A percentile compares a stretch with the other conserved stretches of the same genome.
Evolutionary conservation across 2,797 vertebrate species (phyloP).

Genomic region (Coregonus sp.): DNA sequence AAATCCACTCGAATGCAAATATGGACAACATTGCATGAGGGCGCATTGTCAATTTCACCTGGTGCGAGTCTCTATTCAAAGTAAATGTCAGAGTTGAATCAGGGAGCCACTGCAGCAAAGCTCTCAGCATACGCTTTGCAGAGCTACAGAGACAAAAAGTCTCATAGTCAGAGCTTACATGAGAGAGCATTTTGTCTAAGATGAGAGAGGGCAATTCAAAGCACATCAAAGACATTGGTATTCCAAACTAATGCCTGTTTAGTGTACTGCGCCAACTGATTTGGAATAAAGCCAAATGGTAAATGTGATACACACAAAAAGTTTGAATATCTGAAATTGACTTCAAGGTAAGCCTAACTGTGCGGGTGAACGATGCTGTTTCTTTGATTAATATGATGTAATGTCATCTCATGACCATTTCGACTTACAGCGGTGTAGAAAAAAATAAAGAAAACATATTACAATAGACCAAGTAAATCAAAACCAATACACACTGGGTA

Average conservation of each 20-base stretch:
- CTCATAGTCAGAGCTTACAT: not conserved
- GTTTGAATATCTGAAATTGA: not conserved
- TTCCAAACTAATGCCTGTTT: slow-evolving; percentile 9
- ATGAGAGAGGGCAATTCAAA: not conserved
- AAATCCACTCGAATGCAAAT: not conserved
- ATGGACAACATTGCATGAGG: not conserved
- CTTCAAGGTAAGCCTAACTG: not conserved
- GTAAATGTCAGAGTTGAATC: not conserved
- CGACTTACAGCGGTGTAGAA: not conserved
- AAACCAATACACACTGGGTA: not conserved
- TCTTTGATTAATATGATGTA: not conserved
- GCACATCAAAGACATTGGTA: not conserved
- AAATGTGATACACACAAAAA: not conserved
- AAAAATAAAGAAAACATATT: not conserved
- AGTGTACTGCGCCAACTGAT: not conserved
- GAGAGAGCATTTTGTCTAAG: not conserved
- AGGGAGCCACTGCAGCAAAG: not conserved
- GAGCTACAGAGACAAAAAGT: not conserved
- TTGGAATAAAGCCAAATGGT: slow-evolving; percentile 9
- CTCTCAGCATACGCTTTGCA: not conserved
- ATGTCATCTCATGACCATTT: not conserved
- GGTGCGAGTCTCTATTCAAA: not conserved
- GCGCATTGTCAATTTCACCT: not conserved
- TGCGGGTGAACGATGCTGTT: not conserved
- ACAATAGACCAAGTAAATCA: not conserved